Base-by-base conservation (phyloP, 2,888 invertebrate genomes). In the Archips crataeganus region DNA sequence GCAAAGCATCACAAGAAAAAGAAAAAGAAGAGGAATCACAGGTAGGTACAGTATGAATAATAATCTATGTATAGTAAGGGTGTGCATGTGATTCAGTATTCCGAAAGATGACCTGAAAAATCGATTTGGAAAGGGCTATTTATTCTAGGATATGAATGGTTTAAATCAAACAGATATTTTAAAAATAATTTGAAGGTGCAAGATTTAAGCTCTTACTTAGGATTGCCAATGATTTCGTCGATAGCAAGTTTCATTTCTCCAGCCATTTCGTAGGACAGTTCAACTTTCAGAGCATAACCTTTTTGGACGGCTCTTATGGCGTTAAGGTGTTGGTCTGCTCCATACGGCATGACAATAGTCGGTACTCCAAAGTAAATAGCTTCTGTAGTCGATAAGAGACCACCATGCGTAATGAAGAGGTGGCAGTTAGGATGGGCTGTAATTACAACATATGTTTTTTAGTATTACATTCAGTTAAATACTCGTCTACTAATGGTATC, bases 321-420 rank as follows among this genome's bases (percentile, higher is more conserved):
- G 42, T 78, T 78, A 11, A 73, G 39, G 59, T 71, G 74, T 70
- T 78, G 77, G 54, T 78, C 77, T 0, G 51, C 71, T 10, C 75
- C 76, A 11, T 65, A 59, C 9, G 78, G 78, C 13, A 78, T 62
- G 3, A 75, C 77, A n/a, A 77, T 70, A 6, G 73, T 74, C 11
- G 78, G 77, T 6, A 77, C 77, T 13, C 75, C 77, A 39, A 73
- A 76, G 65, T 75, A 75, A 6, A 76, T 64, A 1, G 76, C 67
- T 23, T 78, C 78, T 23, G 73, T 77, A 3, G 68, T 65, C 15
- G 77, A 77, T 2, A 75, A 57, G 3, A 77, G 70, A 39, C 77
- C 77, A 5, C 77, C 77, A 23, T 77, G 77, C 5, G 77, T 71
- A 32, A 77, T 75, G 34, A 77, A 78, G 13, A 78, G 34, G 6